Conservation (phyloP, 2,113 vertebrate genomes). For the Platichthys flesus region DNA sequence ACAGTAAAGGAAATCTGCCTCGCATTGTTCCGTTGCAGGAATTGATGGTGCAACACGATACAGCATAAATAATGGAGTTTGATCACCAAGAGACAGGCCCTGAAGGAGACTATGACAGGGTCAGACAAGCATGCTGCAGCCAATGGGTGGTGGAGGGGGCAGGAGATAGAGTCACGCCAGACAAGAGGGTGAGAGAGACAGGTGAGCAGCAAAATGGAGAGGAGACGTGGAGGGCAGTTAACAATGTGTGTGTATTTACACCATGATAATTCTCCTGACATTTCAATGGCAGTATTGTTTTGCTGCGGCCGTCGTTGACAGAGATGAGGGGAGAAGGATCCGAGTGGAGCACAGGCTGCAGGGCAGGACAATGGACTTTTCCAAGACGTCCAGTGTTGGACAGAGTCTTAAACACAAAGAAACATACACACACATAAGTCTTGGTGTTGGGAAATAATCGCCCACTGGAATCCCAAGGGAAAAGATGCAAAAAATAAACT, state of each 20-base stretch:
- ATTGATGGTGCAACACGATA: constrained; percentile 80
- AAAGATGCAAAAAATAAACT: neutral
- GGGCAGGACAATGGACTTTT: constrained; percentile 59
- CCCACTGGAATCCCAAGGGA: constrained; percentile 44
- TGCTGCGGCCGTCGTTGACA: constrained; percentile 28
- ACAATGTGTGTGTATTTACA: constrained; percentile 59
- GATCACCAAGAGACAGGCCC: constrained; percentile 66
- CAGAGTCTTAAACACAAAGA: constrained; percentile 35
- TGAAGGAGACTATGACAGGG: constrained; percentile 70
- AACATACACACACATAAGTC: neutral
- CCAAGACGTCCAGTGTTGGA: constrained; percentile 39
- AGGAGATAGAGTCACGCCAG: constrained; percentile 8
- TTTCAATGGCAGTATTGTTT: constrained; percentile 59
- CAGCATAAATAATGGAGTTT: constrained; percentile 81
- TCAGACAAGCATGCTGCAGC: constrained; percentile 68
- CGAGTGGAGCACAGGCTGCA: constrained; percentile 32
- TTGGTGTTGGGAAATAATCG: constrained; percentile 36
- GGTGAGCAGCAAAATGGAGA: constrained; percentile 34
- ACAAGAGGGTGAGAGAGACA: constrained; percentile 43
- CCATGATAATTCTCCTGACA: constrained; percentile 70
- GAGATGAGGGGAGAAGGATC: constrained; percentile 33
- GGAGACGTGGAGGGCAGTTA: constrained; percentile 28
- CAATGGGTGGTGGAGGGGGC: constrained; percentile 42
- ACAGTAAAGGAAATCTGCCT: constrained; percentile 82
- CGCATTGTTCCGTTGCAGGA: constrained; percentile 75